A percentile compares a stretch with the other conserved stretches of the same genome.
phyloP scores from a whole-genome alignment of 2,797 vertebrate species.

The Varecia variegata region DNA sequence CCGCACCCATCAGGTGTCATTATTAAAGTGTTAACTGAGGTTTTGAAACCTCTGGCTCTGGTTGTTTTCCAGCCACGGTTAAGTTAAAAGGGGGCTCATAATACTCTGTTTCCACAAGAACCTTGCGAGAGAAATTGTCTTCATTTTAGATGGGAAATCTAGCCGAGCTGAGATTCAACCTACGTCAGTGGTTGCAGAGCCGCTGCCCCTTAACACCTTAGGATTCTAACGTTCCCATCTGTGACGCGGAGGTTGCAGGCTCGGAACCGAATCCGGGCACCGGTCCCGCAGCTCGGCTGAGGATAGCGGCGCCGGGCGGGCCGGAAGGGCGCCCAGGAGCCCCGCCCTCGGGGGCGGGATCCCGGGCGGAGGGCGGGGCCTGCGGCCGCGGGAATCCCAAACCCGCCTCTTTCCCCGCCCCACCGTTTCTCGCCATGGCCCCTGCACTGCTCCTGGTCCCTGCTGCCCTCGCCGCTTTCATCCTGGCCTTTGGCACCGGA shows the following conservation, averaged over 20 bases:
- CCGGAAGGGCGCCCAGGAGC: background rate
- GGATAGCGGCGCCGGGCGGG: rapidly evolving
- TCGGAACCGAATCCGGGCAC: rapidly evolving
- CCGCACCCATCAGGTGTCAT: too few species aligned
- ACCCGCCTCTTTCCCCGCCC: conserved; percentile 21
- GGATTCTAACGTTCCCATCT: background rate
- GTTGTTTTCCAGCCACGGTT: background rate
- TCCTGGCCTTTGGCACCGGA: conserved; percentile 90
- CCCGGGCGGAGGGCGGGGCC: background rate
- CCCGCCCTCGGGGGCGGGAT: background rate
- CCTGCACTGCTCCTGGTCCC: conserved; percentile 80
- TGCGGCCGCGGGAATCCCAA: conserved; percentile 57
- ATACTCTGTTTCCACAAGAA: background rate
- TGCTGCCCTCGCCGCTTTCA: conserved; percentile 85
- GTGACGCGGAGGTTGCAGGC: background rate
- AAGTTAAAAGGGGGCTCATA: background rate
- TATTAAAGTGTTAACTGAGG: background rate
- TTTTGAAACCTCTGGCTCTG: background rate
- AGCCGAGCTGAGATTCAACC: background rate
- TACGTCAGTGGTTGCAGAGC: background rate
- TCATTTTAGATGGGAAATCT: background rate
- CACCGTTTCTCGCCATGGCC: conserved; percentile 63
- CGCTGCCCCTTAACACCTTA: background rate
- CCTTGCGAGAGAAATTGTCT: background rate
- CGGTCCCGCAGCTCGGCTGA: rapidly evolving